Conservation (phyloP, 2,888 invertebrate species). For the Pristionchus japonicus region DNA sequence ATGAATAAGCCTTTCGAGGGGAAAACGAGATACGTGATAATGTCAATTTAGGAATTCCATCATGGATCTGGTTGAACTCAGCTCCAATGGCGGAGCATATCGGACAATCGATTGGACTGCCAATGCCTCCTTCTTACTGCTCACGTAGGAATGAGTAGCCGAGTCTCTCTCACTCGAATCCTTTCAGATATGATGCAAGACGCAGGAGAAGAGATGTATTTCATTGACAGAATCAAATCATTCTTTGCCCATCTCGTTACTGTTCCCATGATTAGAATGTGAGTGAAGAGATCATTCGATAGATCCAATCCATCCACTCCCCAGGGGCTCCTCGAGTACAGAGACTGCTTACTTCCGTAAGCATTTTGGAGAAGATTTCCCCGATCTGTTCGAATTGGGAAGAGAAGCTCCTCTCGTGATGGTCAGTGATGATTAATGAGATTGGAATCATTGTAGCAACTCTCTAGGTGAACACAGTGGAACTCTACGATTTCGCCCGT, state of each 20-base stretch:
- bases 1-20: not conserved
- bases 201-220: conserved; percentile 31
- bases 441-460: not conserved
- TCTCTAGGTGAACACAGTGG: conserved; percentile 38
- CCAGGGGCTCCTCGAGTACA: not conserved
- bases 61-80: conserved; percentile 34
- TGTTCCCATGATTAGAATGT: not conserved
- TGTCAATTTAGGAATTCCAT: conserved; percentile 20
- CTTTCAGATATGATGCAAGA: conserved; percentile 30
- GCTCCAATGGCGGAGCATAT: conserved; percentile 40
- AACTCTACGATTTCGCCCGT: conserved; percentile 42
- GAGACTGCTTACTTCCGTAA: conserved; percentile 16
- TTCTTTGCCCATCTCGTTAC: not conserved
- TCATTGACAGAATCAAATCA: not conserved
- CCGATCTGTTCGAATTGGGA: conserved; percentile 36
- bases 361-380: conserved; percentile 16
- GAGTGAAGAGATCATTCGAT: not conserved
- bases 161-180: not conserved
- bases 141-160: not conserved
- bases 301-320: not conserved
- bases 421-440: not conserved
- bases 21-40: not conserved
- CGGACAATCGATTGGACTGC: conserved; percentile 40
- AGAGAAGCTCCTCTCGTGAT: not conserved
- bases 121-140: conserved; percentile 42